Evolutionary conservation across 2,888 invertebrate genomes (phyloP), one percentile per base, ranked within the genome.

Genomic region (Mythimna impura): DNA sequence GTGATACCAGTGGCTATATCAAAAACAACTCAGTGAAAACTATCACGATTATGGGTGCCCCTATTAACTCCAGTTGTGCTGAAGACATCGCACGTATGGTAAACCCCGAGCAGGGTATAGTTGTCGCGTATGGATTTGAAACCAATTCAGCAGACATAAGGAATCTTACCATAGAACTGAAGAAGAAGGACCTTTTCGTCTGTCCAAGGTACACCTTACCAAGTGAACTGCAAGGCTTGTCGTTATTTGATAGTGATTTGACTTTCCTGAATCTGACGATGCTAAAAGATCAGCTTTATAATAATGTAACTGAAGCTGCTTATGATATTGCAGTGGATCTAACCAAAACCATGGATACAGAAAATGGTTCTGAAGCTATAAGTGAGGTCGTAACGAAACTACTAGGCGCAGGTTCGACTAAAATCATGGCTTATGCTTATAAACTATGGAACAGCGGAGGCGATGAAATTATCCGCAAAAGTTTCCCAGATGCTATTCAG

Each of bases 41-140:
- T 9, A 88, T 92, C 2, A 92, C 92, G 1, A 40, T 92, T 0
- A 89, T 91, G 91, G 89, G 90, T 17, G 87, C 92, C 8, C 88
- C 90, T 5, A 91, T 92, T 20, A 76, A 73, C 43, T 12, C 12
- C 14, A 43, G 43, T 14, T 43, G 43, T 43, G 43, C 43, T 43
- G 14, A 3, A 43, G 92, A 92, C 47, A 89, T 92, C 4, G 88
- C 86, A 14, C 84, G 92, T 22, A 92, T 92, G 55, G 75, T 92
- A 0, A 89, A 89, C 62, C 64, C 71, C 5, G 81, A 86, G 2
- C n/a, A 69, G 0, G 92, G 92, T 1, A 85, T 75, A 71, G 89
- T 92, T 1, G 71, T 92, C 0, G 80, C 89, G 0, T 92, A 83
- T 30, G 91, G 91, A 14, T 90, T 89, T 62, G 71, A 82, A 20